These are phyloP conservation scores for Epinephelus lanceolatus DNA, from an alignment of 2,113 vertebrate genomes.

Conservation along the genomic window DNA sequence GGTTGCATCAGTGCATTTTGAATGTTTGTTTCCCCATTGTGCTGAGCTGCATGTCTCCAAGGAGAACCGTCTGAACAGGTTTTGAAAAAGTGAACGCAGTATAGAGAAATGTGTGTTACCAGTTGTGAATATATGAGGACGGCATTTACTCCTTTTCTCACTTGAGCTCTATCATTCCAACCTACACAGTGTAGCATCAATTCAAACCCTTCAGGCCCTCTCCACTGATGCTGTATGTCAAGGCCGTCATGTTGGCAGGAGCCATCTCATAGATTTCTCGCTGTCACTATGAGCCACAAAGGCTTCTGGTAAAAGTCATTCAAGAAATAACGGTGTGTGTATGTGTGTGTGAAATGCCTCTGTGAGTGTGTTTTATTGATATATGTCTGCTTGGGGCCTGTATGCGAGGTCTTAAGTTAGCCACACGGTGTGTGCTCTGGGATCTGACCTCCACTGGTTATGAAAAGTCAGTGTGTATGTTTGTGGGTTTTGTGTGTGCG, in stretches of 20 bases:
- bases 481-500: slow-evolving; percentile 21
- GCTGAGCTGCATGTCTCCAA: neutral
- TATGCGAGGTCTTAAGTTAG: slow-evolving; percentile 53
- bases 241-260: slow-evolving; percentile 30
- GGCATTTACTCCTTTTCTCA: slow-evolving; percentile 68
- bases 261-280: slow-evolving; percentile 21
- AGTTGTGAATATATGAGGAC: slow-evolving; percentile 62
- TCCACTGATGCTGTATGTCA: slow-evolving; percentile 43
- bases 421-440: slow-evolving; percentile 50
- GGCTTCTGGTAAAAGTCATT: slow-evolving; percentile 3
- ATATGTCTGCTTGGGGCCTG: slow-evolving; percentile 26
- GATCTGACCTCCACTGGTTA: slow-evolving; percentile 59
- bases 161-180: slow-evolving; percentile 73
- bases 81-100: neutral
- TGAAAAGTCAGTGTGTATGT: slow-evolving; percentile 49
- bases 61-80: slow-evolving; percentile 1
- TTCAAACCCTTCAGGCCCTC: slow-evolving; percentile 71
- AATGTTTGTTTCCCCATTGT: neutral
- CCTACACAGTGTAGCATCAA: slow-evolving; percentile 70
- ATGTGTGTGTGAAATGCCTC: slow-evolving; percentile 33
- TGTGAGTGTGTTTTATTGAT: slow-evolving; percentile 22
- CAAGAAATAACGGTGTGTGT: slow-evolving; percentile 13
- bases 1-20: neutral
- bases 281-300: slow-evolving; percentile 1
- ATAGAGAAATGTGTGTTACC: neutral